Conservation (phyloP, 2,113 vertebrate species). For the Mus musculus region GRCm39 chr8:100649501-100650000, state of each 20-base stretch:
- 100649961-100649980: not conserved
- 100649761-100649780: not conserved
- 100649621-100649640: not conserved
- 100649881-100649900: not conserved
- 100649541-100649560: not conserved
- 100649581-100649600: not conserved
- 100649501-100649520: too few species aligned
- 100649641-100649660: not conserved
- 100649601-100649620: not conserved
- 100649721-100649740: not conserved
- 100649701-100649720: not conserved
- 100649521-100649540: not conserved
- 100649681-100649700: not conserved
- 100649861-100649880: too few species aligned
- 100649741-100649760: not conserved
- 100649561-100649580: not conserved
- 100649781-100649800: not conserved
- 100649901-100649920: not conserved
- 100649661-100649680: not conserved
- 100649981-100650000: not conserved
- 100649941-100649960: not conserved
- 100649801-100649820: not conserved
- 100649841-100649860: too few species aligned
- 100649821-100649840: not conserved
- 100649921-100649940: not conserved